Evolutionary conservation across 2,888 invertebrate species (phyloP).

Genomic region (Leptinotarsa peninsularis): DNA sequence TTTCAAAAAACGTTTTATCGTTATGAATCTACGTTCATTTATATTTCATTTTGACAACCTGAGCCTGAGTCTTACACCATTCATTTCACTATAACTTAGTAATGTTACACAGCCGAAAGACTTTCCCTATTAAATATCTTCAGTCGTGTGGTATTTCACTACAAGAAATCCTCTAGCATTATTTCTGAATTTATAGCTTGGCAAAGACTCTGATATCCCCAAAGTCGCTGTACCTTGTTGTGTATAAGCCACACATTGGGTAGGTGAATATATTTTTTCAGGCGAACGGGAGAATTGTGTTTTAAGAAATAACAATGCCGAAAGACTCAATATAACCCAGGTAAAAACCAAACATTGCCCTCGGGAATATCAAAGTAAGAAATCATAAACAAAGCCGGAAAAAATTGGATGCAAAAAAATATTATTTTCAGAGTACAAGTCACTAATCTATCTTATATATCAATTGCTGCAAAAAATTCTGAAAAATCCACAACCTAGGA

Average conservation of each 20-base stretch:
- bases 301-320: not conserved
- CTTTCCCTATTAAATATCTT: not conserved
- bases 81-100: no score
- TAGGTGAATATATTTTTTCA: conserved; percentile 12
- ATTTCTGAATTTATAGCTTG: conserved; percentile 22
- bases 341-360: not conserved
- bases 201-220: conserved; percentile 8
- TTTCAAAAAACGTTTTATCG: no score
- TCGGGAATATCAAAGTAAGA: not conserved
- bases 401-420: no score
- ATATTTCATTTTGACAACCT: no score
- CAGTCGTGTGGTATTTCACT: conserved; percentile 12
- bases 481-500: no score
- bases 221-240: conserved; percentile 15
- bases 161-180: conserved; percentile 19
- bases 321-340: not conserved
- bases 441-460: no score
- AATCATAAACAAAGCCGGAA: conserved; percentile 30
- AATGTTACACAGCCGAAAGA: not conserved
- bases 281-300: not conserved
- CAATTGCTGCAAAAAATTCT: no score
- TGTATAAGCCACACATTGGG: conserved; percentile 10
- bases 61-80: no score
- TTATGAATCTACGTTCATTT: no score
- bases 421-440: no score